These are phyloP conservation scores for Eurytoma californica DNA, from an alignment of 2,888 invertebrate genomes.

Conservation along the genomic window DNA sequence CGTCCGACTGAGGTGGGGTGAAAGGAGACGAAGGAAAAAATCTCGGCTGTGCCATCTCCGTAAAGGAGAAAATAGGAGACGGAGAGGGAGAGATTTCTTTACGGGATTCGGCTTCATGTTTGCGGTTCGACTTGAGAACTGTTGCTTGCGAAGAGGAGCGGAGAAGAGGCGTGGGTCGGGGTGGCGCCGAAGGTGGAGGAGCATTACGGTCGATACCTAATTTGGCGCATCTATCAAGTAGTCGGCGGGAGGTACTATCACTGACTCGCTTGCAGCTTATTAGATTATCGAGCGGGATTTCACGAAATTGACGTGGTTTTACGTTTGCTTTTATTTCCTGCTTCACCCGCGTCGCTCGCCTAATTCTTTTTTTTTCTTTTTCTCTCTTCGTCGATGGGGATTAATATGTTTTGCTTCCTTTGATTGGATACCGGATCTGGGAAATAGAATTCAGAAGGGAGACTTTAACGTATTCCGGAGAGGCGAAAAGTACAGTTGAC, in stretches of 20 bases:
- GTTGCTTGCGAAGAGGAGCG: conserved; percentile 23
- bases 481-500: not conserved
- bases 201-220: conserved; percentile 37
- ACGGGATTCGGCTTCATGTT: conserved; percentile 17
- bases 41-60: too few species aligned
- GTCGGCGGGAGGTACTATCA: conserved; percentile 22
- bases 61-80: not conserved
- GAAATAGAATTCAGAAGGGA: not conserved
- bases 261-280: conserved; percentile 26
- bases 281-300: conserved; percentile 42
- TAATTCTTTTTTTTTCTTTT: not conserved
- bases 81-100: conserved; percentile 23
- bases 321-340: conserved; percentile 2
- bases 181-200: too few species aligned
- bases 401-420: not conserved
- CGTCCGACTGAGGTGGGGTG: not conserved
- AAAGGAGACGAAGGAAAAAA: not conserved
- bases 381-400: not conserved
- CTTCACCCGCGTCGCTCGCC: too few species aligned
- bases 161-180: not conserved
- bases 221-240: conserved; percentile 31
- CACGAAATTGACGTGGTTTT: conserved; percentile 17
- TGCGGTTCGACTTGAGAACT: conserved; percentile 29
- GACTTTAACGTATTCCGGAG: conserved; percentile 1
- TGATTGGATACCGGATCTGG: not conserved